These are phyloP conservation scores for Coelinius sp. DNA, from an alignment of 2,888 invertebrate species.

Conservation along the genomic window DNA sequence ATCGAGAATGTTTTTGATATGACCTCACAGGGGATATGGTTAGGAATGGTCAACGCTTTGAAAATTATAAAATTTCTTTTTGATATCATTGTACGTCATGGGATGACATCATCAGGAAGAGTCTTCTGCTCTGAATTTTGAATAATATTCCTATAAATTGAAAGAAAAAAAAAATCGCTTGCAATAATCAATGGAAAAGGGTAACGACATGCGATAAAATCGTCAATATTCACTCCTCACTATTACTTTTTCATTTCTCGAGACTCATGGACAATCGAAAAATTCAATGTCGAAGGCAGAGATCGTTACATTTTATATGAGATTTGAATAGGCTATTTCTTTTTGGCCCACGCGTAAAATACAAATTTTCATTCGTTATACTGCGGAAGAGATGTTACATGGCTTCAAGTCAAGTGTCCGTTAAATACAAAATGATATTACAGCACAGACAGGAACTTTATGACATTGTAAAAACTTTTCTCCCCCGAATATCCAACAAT, in stretches of 20 bases:
- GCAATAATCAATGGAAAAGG: neutral
- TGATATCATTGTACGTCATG: too few species aligned
- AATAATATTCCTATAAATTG: neutral
- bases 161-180: neutral
- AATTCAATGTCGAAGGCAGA: slow-evolving; percentile 1
- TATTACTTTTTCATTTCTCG: neutral
- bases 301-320: slow-evolving; percentile 10
- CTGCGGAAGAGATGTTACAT: neutral
- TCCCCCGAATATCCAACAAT: neutral
- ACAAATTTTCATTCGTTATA: slow-evolving; percentile 18
- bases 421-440: slow-evolving; percentile 18
- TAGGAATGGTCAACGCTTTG: slow-evolving; percentile 42
- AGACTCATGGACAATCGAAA: neutral
- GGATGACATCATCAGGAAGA: too few species aligned
- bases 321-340: slow-evolving; percentile 3
- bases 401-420: slow-evolving; percentile 7
- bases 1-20: neutral
- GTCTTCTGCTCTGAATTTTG: too few species aligned
- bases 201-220: neutral
- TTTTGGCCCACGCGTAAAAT: slow-evolving; percentile 7
- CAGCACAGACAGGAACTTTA: slow-evolving; percentile 18
- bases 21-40: slow-evolving; percentile 9
- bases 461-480: slow-evolving; percentile 18
- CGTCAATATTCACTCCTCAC: neutral
- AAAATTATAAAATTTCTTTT: too few species aligned